These are phyloP conservation scores for Diglossa brunneiventris DNA, from an alignment of 2,113 vertebrate genomes.

Conservation along the genomic window DNA sequence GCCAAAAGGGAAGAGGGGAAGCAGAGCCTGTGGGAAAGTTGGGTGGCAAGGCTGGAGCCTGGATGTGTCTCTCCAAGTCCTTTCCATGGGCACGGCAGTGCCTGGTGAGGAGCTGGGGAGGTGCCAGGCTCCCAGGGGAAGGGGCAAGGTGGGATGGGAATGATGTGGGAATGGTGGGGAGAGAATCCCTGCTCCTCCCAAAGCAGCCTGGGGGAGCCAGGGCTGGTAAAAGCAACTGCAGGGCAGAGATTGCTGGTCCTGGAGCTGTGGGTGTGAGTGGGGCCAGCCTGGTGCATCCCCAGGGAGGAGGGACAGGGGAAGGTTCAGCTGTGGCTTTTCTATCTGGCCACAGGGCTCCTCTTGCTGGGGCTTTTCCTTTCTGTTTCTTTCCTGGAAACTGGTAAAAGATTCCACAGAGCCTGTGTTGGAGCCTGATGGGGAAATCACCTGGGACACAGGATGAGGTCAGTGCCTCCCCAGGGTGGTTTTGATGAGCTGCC, in stretches of 20 bases:
- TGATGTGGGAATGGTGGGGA: rapidly evolving
- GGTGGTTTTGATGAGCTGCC: not conserved
- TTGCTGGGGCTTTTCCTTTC: not conserved
- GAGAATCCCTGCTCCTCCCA: not conserved
- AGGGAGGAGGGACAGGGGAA: not conserved
- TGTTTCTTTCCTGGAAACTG: conserved; percentile 19
- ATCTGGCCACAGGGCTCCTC: not conserved
- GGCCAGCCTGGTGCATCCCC: not conserved
- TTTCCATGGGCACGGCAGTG: not conserved
- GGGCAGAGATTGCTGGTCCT: rapidly evolving
- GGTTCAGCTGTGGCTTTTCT: not conserved
- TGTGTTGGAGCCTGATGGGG: not conserved
- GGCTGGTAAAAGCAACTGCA: rapidly evolving
- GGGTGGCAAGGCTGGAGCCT: not conserved
- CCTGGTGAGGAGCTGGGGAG: not conserved
- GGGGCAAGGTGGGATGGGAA: not conserved
- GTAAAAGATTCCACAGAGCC: conserved; percentile 4
- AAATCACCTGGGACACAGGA: not conserved
- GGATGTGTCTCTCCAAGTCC: not conserved
- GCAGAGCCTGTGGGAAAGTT: not conserved
- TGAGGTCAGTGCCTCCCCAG: not conserved
- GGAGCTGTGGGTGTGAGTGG: rapidly evolving
- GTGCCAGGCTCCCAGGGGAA: rapidly evolving
- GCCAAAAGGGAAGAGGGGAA: not conserved
- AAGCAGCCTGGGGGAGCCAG: rapidly evolving